Conservation (phyloP, 1,140 invertebrate genomes). For the Platyura marginata region DNA sequence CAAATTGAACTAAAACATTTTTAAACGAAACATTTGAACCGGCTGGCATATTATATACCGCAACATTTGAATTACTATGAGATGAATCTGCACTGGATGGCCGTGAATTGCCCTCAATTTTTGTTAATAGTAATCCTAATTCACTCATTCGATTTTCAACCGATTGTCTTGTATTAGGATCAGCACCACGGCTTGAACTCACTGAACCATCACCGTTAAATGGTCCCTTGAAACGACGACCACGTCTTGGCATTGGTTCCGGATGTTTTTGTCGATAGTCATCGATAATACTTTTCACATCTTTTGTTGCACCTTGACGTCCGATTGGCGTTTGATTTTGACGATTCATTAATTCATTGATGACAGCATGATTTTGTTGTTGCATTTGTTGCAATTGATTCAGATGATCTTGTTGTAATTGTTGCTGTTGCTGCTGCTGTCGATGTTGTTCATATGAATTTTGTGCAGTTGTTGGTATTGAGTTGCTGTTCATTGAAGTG, state of each 20-base stretch:
- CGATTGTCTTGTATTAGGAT: not conserved
- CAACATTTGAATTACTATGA: constrained; percentile 17
- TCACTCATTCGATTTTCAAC: not conserved
- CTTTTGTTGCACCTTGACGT: constrained; percentile 52
- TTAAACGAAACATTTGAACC: constrained; percentile 36
- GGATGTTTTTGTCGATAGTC: constrained; percentile 59
- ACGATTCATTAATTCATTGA: constrained; percentile 8
- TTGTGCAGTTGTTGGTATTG: not conserved
- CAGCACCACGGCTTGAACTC: not conserved
- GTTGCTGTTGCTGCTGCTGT: not conserved
- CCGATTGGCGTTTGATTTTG: constrained; percentile 28
- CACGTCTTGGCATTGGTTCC: constrained; percentile 43
- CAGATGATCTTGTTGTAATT: not conserved
- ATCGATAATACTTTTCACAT: constrained; percentile 65
- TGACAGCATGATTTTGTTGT: not conserved
- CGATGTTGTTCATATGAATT: too few species aligned
- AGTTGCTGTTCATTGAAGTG: not conserved
- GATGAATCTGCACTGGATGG: constrained; percentile 33
- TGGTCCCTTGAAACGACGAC: constrained; percentile 30
- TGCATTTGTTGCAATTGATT: not conserved
- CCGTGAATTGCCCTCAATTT: constrained; percentile 18
- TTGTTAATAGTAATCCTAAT: not conserved
- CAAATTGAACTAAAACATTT: constrained; percentile 58
- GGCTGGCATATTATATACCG: not conserved
- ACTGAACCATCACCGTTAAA: not conserved